phyloP scores from a whole-genome alignment of 2,797 vertebrate species.

The Vipera ursinii region DNA sequence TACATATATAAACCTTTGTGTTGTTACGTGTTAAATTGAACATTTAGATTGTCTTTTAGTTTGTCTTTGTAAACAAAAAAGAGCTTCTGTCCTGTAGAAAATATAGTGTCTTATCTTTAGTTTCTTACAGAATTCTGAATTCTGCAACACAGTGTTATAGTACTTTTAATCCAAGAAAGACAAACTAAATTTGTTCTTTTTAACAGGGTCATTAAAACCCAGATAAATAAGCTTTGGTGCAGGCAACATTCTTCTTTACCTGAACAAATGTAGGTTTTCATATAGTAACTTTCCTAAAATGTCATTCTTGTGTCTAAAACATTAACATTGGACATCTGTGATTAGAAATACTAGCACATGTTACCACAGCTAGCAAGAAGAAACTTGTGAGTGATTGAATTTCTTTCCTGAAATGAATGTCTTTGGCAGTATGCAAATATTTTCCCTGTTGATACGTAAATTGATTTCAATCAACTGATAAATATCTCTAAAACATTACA shows the following conservation, averaged over 20 bases:
- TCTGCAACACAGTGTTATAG: neutral
- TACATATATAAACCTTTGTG: neutral
- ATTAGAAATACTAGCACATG: neutral
- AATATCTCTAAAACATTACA: constrained; percentile 15
- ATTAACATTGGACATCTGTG: neutral
- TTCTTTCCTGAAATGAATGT: constrained; percentile 3
- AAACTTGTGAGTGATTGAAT: constrained; percentile 12
- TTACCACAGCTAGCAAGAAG: neutral
- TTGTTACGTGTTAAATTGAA: neutral
- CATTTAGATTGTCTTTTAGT: neutral
- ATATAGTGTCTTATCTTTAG: neutral
- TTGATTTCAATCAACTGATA: constrained; percentile 10
- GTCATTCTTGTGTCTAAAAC: neutral
- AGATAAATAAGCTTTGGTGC: too few species aligned
- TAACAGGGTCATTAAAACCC: neutral
- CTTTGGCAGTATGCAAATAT: constrained; percentile 16
- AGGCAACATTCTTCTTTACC: too few species aligned
- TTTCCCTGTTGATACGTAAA: constrained; percentile 9
- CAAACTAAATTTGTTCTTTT: neutral
- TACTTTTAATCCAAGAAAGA: neutral
- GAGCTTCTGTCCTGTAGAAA: neutral
- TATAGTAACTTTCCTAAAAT: neutral
- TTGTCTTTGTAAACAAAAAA: neutral
- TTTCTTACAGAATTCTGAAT: neutral
- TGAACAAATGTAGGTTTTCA: neutral